phyloP scores from a whole-genome alignment of 2,113 vertebrate genomes.

The Falco punctatus region DNA sequence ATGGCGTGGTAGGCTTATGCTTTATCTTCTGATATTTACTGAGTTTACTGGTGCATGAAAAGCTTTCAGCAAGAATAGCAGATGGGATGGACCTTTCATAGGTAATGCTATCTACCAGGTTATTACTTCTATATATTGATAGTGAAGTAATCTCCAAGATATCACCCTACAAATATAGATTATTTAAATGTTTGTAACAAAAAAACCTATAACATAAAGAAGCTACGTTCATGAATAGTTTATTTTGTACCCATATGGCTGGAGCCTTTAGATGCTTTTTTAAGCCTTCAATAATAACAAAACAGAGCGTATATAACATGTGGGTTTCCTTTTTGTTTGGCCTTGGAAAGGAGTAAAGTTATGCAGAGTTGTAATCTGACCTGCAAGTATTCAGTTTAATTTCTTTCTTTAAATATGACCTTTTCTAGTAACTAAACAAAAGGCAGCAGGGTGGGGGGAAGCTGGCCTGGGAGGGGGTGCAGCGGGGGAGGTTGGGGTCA shows the following conservation, averaged over 20 bases:
- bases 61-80: conserved; percentile 88
- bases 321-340: conserved; percentile 34
- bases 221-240: conserved; percentile 70
- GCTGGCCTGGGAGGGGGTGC: not conserved
- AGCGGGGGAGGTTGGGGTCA: not conserved
- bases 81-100: conserved; percentile 88
- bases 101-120: conserved; percentile 89
- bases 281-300: conserved; percentile 69
- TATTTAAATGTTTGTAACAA: conserved; percentile 84
- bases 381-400: conserved; percentile 46
- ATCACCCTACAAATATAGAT: conserved; percentile 85
- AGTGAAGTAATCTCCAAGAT: conserved; percentile 87
- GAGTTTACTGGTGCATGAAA: conserved; percentile 90
- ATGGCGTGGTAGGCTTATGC: conserved; percentile 86
- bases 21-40: conserved; percentile 92
- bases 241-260: conserved; percentile 66
- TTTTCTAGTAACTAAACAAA: conserved; percentile 55
- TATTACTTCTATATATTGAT: conserved; percentile 91
- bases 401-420: conserved; percentile 58
- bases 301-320: conserved; percentile 11
- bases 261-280: conserved; percentile 61
- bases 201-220: conserved; percentile 55
- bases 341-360: conserved; percentile 43
- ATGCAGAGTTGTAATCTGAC: conserved; percentile 53
- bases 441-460: not conserved